Evolutionary conservation across 2,888 invertebrate genomes (phyloP).

Genomic region (Trachelus tabidus): DNA sequence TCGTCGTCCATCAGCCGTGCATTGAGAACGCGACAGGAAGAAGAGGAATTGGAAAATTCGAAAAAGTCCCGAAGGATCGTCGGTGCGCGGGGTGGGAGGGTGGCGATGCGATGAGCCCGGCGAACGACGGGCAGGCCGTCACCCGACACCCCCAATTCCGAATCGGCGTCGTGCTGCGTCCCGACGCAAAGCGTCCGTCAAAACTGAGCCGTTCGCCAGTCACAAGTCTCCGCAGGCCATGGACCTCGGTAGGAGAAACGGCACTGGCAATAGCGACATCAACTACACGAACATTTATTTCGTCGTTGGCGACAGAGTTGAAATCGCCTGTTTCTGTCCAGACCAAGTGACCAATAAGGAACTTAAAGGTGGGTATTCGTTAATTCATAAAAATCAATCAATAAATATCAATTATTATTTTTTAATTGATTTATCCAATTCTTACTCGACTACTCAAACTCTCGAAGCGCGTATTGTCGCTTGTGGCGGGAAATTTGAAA

Average conservation of each 20-base stretch:
- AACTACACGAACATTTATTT: constrained; percentile 57
- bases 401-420: not conserved
- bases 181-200: not conserved
- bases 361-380: constrained; percentile 53
- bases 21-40: not conserved
- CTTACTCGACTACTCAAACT: no score
- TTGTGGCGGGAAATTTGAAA: not conserved
- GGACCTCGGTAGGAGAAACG: constrained; percentile 59
- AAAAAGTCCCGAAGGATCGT: constrained; percentile 26
- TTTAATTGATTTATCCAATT: not conserved
- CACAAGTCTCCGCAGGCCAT: constrained; percentile 46
- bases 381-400: not conserved
- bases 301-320: constrained; percentile 56
- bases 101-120: constrained; percentile 64
- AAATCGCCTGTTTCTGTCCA: constrained; percentile 55
- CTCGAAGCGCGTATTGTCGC: not conserved
- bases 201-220: not conserved
- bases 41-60: not conserved
- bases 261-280: constrained; percentile 54
- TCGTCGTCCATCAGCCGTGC: constrained; percentile 20
- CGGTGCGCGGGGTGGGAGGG: constrained; percentile 50
- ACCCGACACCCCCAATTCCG: constrained; percentile 49
- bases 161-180: constrained; percentile 15
- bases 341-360: constrained; percentile 59
- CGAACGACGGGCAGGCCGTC: constrained; percentile 54